These are phyloP conservation scores for Stictocephala bisonia DNA, from an alignment of 2,888 invertebrate genomes.

Conservation along the genomic window DNA sequence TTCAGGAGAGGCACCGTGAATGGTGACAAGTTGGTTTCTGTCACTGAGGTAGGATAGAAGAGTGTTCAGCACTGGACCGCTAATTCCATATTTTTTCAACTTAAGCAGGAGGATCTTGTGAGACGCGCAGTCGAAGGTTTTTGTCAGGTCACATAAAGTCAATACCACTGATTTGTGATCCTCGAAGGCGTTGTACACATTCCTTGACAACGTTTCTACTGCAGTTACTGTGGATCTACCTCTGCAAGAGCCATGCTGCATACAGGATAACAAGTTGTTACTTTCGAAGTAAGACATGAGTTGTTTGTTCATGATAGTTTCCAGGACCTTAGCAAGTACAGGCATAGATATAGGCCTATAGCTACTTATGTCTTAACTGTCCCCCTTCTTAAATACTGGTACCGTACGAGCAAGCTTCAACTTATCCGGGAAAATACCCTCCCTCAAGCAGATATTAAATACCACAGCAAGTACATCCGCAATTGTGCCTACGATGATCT, in stretches of 20 bases:
- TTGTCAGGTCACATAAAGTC: slow-evolving; percentile 16
- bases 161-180: neutral
- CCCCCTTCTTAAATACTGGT: neutral
- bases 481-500: neutral
- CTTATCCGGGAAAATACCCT: neutral
- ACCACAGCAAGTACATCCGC: too few relatives aligned
- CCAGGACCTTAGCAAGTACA: neutral
- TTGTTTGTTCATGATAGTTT: slow-evolving; percentile 5
- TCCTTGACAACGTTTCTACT: neutral
- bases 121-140: slow-evolving; percentile 22
- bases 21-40: neutral
- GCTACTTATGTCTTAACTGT: neutral
- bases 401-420: neutral
- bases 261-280: neutral
- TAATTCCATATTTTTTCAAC: neutral
- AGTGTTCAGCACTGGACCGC: neutral
- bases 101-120: neutral
- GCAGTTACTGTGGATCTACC: neutral
- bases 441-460: too few relatives aligned
- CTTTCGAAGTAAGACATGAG: neutral
- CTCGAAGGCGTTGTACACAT: slow-evolving; percentile 3
- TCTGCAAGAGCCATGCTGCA: neutral
- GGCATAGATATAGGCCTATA: slow-evolving; percentile 16
- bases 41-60: neutral
- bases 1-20: neutral